These are phyloP conservation scores for Phyllostomus hastatus DNA, from an alignment of 2,113 vertebrate genomes.

Conservation along the genomic window DNA sequence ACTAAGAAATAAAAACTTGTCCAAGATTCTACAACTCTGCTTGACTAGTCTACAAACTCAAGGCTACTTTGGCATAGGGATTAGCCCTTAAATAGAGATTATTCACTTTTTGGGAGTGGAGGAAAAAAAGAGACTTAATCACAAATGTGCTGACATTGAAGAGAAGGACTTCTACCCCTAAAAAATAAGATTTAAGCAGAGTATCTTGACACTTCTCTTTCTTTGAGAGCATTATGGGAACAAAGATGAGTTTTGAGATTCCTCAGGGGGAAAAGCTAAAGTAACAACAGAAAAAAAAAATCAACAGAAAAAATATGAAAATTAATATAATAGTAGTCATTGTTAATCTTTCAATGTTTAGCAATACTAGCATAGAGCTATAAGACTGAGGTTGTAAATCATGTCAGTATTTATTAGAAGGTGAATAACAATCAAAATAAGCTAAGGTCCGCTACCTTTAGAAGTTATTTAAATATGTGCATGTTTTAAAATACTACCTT, in stretches of 20 bases:
- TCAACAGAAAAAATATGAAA: neutral
- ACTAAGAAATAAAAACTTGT: neutral
- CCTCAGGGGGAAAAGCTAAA: neutral
- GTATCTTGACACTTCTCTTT: neutral
- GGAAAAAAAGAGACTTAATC: neutral
- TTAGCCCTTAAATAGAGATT: neutral
- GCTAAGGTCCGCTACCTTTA: neutral
- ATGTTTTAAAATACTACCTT: slow-evolving; percentile 46
- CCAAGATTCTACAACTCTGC: neutral
- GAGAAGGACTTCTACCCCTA: neutral
- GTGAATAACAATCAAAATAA: slow-evolving; percentile 37
- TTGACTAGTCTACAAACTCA: neutral
- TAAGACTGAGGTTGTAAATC: neutral
- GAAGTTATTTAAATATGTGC: slow-evolving; percentile 15
- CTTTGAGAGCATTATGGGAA: neutral
- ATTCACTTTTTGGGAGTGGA: neutral
- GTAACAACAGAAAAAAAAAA: neutral
- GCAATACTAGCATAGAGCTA: neutral
- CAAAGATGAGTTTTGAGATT: neutral
- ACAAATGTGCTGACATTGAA: neutral
- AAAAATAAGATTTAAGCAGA: neutral
- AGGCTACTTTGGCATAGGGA: neutral
- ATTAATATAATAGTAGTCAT: neutral
- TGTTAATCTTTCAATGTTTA: neutral
- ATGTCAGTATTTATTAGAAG: neutral